phyloP scores from a whole-genome alignment of 2,797 vertebrate species.

The Enteromius paludinosus region DNA sequence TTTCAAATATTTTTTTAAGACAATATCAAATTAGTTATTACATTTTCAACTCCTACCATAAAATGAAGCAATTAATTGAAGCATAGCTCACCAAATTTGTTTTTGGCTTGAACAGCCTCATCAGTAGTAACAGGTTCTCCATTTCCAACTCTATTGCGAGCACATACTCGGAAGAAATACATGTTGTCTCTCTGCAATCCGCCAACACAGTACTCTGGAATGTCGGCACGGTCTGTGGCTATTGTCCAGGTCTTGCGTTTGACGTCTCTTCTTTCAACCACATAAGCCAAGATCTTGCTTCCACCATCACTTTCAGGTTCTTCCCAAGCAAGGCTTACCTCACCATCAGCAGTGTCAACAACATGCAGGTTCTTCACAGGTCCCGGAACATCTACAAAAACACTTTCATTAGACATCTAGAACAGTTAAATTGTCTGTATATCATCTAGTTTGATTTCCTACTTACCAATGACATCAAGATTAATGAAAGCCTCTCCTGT shows the following conservation, averaged over 20 bases:
- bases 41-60: not conserved
- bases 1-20: not conserved
- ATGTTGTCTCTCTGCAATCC: conserved; percentile 90
- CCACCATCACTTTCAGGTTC: conserved; percentile 95
- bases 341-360: conserved; percentile 92
- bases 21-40: not conserved
- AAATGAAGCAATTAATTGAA: not conserved
- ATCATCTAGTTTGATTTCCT: not conserved
- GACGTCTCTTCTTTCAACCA: conserved; percentile 92
- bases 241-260: conserved; percentile 95
- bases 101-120: conserved; percentile 92
- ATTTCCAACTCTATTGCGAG: conserved; percentile 92
- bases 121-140: conserved; percentile 89
- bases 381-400: conserved; percentile 88
- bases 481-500: conserved; percentile 92
- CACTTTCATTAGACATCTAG: conserved; percentile 1
- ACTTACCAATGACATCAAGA: conserved; percentile 93
- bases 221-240: conserved; percentile 90
- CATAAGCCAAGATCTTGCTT: conserved; percentile 93
- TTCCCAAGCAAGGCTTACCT: conserved; percentile 96
- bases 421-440: not conserved
- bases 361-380: conserved; percentile 93
- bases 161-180: conserved; percentile 96
- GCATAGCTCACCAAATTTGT: conserved; percentile 88
- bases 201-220: conserved; percentile 92